Evolutionary conservation across 2,797 vertebrate species (phyloP).

Genomic region (Enteromius mattozi): DNA sequence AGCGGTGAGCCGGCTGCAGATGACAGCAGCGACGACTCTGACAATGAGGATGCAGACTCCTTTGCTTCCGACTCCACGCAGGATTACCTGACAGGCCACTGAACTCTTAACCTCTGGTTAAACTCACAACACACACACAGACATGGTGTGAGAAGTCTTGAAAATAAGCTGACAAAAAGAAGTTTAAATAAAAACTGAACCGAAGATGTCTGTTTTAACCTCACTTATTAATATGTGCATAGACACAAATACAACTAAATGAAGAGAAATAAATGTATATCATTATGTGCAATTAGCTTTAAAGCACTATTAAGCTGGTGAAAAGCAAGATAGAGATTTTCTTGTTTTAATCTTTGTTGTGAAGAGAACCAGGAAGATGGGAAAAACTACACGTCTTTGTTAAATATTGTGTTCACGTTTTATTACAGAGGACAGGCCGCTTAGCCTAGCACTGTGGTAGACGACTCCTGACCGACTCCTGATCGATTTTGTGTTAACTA

Average conservation of each 20-base stretch:
- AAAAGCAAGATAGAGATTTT: conserved; percentile 59
- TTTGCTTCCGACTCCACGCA: conserved; percentile 98
- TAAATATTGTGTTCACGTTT: conserved; percentile 82
- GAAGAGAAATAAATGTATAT: conserved; percentile 60
- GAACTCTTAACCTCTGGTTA: conserved; percentile 60
- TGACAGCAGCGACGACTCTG: conserved; percentile 95
- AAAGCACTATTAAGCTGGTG: conserved; percentile 75
- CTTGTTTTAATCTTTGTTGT: conserved; percentile 69
- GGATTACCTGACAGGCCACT: conserved; percentile 96
- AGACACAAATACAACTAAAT: conserved; percentile 67
- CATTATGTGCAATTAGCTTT: conserved; percentile 78
- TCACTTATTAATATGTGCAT: conserved; percentile 59
- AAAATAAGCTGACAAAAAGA: conserved; percentile 58
- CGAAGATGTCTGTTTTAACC: conserved; percentile 61
- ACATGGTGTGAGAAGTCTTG: conserved; percentile 9
- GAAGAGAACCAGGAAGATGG: conserved; percentile 61
- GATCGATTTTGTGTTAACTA: conserved; percentile 84
- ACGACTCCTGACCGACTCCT: conserved; percentile 76
- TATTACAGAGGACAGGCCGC: conserved; percentile 76
- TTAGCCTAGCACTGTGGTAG: conserved; percentile 87
- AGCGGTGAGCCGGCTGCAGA: conserved; percentile 92
- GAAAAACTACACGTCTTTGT: conserved; percentile 79
- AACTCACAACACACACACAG: not conserved
- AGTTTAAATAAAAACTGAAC: conserved; percentile 43
- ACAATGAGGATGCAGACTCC: conserved; percentile 97